Evolutionary conservation across 2,797 vertebrate species (phyloP), one percentile per base, ranked within the genome.

Genomic region (Cossypha dichroa): DNA sequence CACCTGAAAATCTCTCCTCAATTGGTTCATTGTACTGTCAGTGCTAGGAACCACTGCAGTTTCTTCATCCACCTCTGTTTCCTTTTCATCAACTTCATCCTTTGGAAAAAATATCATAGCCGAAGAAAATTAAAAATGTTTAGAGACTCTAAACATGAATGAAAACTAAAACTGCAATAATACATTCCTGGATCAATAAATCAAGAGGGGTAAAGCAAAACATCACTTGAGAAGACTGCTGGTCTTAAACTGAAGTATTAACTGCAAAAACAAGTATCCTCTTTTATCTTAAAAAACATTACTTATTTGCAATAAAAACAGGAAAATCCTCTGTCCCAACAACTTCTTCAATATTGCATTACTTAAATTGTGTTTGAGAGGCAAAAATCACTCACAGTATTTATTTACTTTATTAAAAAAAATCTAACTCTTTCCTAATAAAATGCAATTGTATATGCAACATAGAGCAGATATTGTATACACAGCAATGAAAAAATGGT

Each of bases 11-110:
- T 97, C 97, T 90, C 97, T 98, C 81, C 81, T 97, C 68, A 97
- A 97, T 66, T 98, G 97, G 75, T 97, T 98, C 82, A 97, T 75
- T 80, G 69, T 72, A 94, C 94, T 97, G 22, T 97, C 97, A 97
- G 91, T 96, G 75, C 92, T 96, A 79, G 97, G 92, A 92, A 96
- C 89, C 63, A 97, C 85, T 82, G 63, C 41, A 81, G 38, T 82
- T 58, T 95, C 97, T 96, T 96, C 97, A 88, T 95, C 88, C 62
- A 64, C 79, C 29, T 96, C 88, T 84, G 83, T 34, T 89, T 96
- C 89, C 81, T 96, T 97, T 87, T 94, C 96, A 72, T 96, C 94
- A 82, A 95, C 97, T 97, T 98, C 97, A 82, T 97, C 97, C 98
- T 98, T 97, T 92, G 88, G 94, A 97, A 97, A 97, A 96, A 77